Evolutionary conservation across 2,888 invertebrate species (phyloP).

Genomic region (Dromius quadrimaculatus): DNA sequence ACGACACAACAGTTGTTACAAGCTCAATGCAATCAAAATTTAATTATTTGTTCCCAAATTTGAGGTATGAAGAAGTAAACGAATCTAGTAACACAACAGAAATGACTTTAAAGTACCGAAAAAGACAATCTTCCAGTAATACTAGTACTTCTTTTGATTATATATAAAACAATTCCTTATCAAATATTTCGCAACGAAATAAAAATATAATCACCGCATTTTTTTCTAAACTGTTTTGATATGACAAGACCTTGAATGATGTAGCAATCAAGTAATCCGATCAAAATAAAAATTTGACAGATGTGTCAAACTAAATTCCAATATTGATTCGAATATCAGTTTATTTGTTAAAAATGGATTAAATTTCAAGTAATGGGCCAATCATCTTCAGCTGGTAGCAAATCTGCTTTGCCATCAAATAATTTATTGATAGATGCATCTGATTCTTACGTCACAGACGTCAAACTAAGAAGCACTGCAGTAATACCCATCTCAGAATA

Average conservation of each 20-base stretch:
- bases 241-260: constrained; percentile 26
- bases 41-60: constrained; percentile 34
- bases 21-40: constrained; percentile 3
- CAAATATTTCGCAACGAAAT: not conserved
- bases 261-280: not conserved
- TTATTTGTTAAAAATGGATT: constrained; percentile 6
- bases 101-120: constrained; percentile 17
- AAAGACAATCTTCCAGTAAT: not conserved
- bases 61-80: constrained; percentile 35
- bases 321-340: constrained; percentile 3
- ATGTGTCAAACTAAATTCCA: constrained; percentile 21
- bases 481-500: constrained; percentile 45
- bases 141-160: no score
- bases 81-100: constrained; percentile 23
- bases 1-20: not conserved
- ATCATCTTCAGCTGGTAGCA: constrained; percentile 14
- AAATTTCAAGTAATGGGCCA: constrained; percentile 23
- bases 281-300: constrained; percentile 21
- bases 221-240: not conserved
- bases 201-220: not conserved
- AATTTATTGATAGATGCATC: constrained; percentile 42
- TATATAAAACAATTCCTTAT: constrained; percentile 1
- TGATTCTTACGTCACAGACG: constrained; percentile 31
- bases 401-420: constrained; percentile 1
- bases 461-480: constrained; percentile 22